Percentiles rank a stretch among this genome's conserved stretches.
Evolutionary conservation across 2,888 invertebrate species (phyloP).

Genomic region (Antitype chi): DNA sequence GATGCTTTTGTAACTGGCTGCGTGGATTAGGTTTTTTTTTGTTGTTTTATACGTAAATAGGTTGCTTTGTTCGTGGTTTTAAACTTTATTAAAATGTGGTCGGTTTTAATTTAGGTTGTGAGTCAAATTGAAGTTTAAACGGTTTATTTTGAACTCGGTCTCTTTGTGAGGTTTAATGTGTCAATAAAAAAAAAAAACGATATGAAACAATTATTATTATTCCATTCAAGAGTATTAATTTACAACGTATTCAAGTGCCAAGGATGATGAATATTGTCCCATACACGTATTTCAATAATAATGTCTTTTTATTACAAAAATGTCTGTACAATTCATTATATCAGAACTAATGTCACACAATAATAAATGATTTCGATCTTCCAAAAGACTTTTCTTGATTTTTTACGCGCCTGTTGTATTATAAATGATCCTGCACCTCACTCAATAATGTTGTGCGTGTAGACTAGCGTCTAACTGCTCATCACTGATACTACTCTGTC

Average conservation of each 20-base stretch:
- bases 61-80: background rate
- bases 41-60: slow-evolving; percentile 2
- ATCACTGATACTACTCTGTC: no score
- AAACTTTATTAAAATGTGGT: background rate
- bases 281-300: slow-evolving; percentile 1
- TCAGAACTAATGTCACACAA: no score
- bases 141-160: slow-evolving; percentile 8
- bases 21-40: slow-evolving; percentile 13
- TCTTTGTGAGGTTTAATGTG: background rate
- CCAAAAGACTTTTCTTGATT: no score
- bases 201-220: background rate
- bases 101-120: slow-evolving; percentile 13
- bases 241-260: background rate
- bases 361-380: no score
- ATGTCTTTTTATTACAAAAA: background rate
- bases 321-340: no score
- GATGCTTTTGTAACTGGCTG: slow-evolving; percentile 13
- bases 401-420: no score
- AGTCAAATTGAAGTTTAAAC: slow-evolving; percentile 2
- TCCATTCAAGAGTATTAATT: background rate
- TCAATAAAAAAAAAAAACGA: background rate
- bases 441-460: no score
- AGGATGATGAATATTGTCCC: background rate
- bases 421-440: no score
- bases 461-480: no score